Percentiles rank a stretch among this genome's conserved stretches.
Evolutionary conservation across 37 sponge, comb jelly and placozoan species (phyloP).

Genomic region (Agelas oroides): DNA sequence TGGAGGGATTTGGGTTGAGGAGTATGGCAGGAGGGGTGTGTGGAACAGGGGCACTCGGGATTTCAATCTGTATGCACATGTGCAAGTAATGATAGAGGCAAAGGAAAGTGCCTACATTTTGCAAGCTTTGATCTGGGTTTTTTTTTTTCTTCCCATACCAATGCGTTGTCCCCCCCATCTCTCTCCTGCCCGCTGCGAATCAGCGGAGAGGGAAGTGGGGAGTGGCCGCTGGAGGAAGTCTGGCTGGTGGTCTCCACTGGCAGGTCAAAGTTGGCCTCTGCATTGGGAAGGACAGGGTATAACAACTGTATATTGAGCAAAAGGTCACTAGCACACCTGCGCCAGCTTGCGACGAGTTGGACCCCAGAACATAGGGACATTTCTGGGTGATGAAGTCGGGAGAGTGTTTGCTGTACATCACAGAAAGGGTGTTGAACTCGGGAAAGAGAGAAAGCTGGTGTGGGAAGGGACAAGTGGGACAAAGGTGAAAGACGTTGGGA

Average conservation of each 20-base stretch:
- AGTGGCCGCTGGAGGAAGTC: not conserved
- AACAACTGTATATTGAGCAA: not conserved
- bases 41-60: constrained; percentile 19
- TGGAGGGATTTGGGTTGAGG: constrained; percentile 66
- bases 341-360: not conserved
- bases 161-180: not conserved
- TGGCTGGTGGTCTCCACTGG: not conserved
- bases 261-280: constrained; percentile 57
- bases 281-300: not conserved
- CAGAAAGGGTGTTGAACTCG: constrained; percentile 92
- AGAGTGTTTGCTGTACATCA: constrained; percentile 82
- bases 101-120: too few relatives aligned
- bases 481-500: too few relatives aligned
- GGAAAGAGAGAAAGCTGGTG: constrained; percentile 75
- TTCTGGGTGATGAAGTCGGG: constrained; percentile 70
- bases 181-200: not conserved
- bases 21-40: constrained; percentile 64
- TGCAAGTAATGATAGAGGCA: not conserved
- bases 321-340: constrained; percentile 3
- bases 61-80: not conserved
- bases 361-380: constrained; percentile 69
- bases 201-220: not conserved
- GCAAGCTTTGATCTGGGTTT: too few relatives aligned
- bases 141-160: too few relatives aligned
- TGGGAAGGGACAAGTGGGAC: too few relatives aligned